These are phyloP conservation scores for Zaprionus ornatus DNA, from an alignment of 1,140 invertebrate species.

Conservation along the genomic window DNA sequence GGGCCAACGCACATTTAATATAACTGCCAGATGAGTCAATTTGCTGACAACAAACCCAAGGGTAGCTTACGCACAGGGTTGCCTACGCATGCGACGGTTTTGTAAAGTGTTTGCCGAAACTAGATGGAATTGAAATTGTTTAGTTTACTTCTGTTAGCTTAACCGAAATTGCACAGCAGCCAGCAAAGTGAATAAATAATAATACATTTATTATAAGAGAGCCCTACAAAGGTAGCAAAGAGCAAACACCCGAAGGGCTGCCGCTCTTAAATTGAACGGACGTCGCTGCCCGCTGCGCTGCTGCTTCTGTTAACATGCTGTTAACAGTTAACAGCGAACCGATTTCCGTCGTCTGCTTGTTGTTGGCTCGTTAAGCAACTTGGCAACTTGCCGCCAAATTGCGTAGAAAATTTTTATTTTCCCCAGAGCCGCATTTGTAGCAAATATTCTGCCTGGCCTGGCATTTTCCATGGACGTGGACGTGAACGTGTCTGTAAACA, in stretches of 20 bases:
- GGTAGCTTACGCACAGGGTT: constrained; percentile 27
- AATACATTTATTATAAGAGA: background rate
- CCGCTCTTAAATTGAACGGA: background rate
- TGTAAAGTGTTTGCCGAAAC: background rate
- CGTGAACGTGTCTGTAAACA: background rate
- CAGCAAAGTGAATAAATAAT: constrained; percentile 2
- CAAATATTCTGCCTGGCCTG: constrained; percentile 30
- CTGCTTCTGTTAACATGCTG: background rate
- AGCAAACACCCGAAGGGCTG: background rate
- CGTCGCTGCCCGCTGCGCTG: background rate
- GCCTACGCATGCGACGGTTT: background rate
- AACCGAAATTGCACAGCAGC: background rate
- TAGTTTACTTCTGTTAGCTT: background rate
- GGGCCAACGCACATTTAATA: constrained; percentile 53
- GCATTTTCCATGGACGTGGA: constrained; percentile 6
- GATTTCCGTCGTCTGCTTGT: background rate
- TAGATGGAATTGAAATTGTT: constrained; percentile 4
- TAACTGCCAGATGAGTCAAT: constrained; percentile 62
- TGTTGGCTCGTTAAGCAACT: constrained; percentile 16
- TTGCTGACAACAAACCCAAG: constrained; percentile 26
- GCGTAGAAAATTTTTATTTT: constrained; percentile 77
- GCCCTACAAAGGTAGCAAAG: background rate
- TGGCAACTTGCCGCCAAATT: constrained; percentile 53
- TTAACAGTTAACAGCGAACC: constrained; percentile 33
- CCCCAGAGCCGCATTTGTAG: constrained; percentile 58